phyloP scores from a whole-genome alignment of 2,797 vertebrate genomes.

The Ceyx erithaca region DNA sequence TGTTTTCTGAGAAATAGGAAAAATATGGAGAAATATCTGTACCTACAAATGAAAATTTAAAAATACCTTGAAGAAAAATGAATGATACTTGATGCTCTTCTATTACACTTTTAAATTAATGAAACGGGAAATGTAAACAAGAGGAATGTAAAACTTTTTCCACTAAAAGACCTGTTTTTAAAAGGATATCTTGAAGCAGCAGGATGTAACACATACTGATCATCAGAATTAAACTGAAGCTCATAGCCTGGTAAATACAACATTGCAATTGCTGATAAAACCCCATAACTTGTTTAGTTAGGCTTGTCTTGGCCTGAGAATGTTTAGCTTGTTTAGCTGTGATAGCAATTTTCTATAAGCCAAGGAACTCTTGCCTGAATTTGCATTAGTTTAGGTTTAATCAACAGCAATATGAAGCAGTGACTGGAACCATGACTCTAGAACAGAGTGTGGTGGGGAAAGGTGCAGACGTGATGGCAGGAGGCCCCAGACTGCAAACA shows the following conservation, averaged over 20 bases:
- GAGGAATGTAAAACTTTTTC: not conserved
- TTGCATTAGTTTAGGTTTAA: not conserved
- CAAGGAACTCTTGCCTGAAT: not conserved
- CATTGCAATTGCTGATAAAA: not conserved
- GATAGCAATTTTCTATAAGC: not conserved
- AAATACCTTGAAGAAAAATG: not conserved
- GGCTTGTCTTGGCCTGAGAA: not conserved
- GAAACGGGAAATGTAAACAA: not conserved
- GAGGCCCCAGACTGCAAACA: not conserved
- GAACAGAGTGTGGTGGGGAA: accelerated
- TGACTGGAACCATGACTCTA: not conserved
- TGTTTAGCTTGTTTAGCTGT: not conserved
- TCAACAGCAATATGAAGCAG: not conserved
- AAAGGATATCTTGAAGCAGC: not conserved
- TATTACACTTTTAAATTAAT: not conserved
- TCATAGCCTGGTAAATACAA: not conserved
- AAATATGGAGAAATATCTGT: not conserved
- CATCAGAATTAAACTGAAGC: not conserved
- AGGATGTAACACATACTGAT: not conserved
- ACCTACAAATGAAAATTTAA: not conserved
- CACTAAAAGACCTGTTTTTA: not conserved
- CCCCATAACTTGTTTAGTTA: not conserved
- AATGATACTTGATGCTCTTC: not conserved
- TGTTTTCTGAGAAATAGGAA: not conserved
- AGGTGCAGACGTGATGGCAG: not conserved